Evolutionary conservation across 1,140 invertebrate species (phyloP).

Genomic region (Anagrus nilaparvatae): DNA sequence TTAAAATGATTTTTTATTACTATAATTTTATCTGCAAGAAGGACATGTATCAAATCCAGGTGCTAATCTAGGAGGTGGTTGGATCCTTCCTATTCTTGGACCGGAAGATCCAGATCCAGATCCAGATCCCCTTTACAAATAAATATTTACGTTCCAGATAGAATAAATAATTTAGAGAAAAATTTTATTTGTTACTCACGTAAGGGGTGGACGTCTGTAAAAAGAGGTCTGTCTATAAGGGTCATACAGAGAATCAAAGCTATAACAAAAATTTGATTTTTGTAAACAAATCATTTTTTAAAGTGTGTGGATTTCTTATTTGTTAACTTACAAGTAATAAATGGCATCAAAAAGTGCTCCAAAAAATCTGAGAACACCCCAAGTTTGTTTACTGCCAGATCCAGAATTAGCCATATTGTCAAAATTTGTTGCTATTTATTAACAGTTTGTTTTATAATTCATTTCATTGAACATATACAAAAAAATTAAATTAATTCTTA

Average conservation of each 20-base stretch:
- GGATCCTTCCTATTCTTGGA: slow-evolving; percentile 7
- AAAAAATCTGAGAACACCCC: slow-evolving; percentile 1
- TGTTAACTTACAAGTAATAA: slow-evolving; percentile 16
- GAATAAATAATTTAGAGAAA: neutral
- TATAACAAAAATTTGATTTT: slow-evolving; percentile 8
- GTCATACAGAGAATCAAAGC: slow-evolving; percentile 24
- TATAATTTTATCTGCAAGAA: too few species aligned
- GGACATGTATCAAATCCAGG: slow-evolving; percentile 19
- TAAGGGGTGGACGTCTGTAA: slow-evolving; percentile 21
- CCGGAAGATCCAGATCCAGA: slow-evolving; percentile 21
- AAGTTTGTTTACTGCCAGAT: too few species aligned
- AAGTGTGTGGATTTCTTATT: too few species aligned
- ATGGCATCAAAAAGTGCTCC: slow-evolving; percentile 11
- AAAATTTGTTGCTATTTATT: too few species aligned
- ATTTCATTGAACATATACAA: too few species aligned
- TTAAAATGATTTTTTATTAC: neutral
- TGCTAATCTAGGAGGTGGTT: slow-evolving; percentile 8
- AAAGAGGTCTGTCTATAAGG: slow-evolving; percentile 16
- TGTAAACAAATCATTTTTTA: slow-evolving; percentile 2
- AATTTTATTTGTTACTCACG: slow-evolving; percentile 20
- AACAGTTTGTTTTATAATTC: too few species aligned
- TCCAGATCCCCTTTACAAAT: slow-evolving; percentile 19
- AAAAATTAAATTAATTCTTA: too few species aligned
- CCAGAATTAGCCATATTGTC: too few species aligned
- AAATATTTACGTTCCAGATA: slow-evolving; percentile 2